phyloP scores from a whole-genome alignment of 2,888 invertebrate species.

The Noctua comes region DNA sequence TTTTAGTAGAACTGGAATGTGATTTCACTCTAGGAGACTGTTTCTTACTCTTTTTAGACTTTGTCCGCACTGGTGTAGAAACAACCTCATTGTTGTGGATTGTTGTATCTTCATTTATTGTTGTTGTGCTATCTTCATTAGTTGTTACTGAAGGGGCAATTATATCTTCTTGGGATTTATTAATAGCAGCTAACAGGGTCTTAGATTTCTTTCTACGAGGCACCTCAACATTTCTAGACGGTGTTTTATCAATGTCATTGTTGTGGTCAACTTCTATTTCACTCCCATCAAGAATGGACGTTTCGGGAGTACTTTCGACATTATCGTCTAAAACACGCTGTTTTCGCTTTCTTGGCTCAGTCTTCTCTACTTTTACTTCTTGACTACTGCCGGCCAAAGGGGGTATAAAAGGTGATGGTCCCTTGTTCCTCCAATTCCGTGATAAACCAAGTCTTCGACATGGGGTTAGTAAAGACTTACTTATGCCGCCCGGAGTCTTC shows the following conservation, averaged over 20 bases:
- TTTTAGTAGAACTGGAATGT: constrained; percentile 37
- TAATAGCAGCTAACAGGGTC: constrained; percentile 68
- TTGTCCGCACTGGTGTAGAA: constrained; percentile 63
- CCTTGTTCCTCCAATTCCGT: constrained; percentile 83
- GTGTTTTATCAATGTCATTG: constrained; percentile 70
- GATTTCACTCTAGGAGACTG: constrained; percentile 33
- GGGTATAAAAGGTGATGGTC: constrained; percentile 84
- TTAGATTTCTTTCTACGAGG: constrained; percentile 80
- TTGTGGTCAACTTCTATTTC: constrained; percentile 35
- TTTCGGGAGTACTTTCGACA: constrained; percentile 40
- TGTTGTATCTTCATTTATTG: constrained; percentile 29
- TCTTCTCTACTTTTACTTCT: constrained; percentile 67
- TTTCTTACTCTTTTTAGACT: constrained; percentile 70
- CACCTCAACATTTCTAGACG: constrained; percentile 72
- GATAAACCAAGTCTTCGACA: constrained; percentile 89
- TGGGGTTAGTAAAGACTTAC: constrained; percentile 88
- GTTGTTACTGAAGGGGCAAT: constrained; percentile 5
- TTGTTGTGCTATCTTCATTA: constrained; percentile 24
- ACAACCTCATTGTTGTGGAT: constrained; percentile 37
- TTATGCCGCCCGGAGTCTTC: constrained; percentile 88
- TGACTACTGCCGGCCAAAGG: constrained; percentile 71
- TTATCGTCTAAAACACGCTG: constrained; percentile 65
- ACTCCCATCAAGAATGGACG: constrained; percentile 12
- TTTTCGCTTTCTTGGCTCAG: constrained; percentile 76
- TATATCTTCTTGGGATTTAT: constrained; percentile 58